Percentiles rank a stretch among this genome's conserved stretches.
phyloP scores from a whole-genome alignment of 1,140 invertebrate genomes.

The Pseudomyrmex sp. region DNA sequence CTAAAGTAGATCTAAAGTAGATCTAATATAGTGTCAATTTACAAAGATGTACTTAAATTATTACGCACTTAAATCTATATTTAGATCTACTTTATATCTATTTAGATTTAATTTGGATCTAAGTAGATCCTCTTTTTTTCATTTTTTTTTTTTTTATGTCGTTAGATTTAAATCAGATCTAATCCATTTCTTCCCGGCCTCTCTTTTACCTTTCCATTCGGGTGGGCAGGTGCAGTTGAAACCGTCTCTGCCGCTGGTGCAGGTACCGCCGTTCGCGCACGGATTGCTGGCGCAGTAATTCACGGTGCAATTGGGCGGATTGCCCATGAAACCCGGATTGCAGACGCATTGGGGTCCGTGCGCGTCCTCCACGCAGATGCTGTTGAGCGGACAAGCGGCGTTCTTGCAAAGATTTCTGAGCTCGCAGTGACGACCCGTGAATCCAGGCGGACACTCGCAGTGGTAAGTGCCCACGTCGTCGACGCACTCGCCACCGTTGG shows the following conservation, averaged over 20 bases:
- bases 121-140: no score
- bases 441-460: slow-evolving; percentile 87
- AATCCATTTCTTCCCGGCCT: not conserved
- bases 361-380: slow-evolving; percentile 85
- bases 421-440: slow-evolving; percentile 87
- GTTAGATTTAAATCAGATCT: no score
- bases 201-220: slow-evolving; percentile 88
- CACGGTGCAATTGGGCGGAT: slow-evolving; percentile 88
- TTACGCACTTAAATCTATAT: no score
- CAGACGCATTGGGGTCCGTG: slow-evolving; percentile 88
- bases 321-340: slow-evolving; percentile 90
- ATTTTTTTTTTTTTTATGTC: no score
- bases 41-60: no score
- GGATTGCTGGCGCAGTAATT: slow-evolving; percentile 87
- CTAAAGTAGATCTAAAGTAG: no score
- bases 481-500: slow-evolving; percentile 88
- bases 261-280: slow-evolving; percentile 88
- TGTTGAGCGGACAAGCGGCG: slow-evolving; percentile 85
- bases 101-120: no score
- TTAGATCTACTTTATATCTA: no score
- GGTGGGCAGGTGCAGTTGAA: slow-evolving; percentile 90
- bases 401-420: slow-evolving; percentile 83
- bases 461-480: slow-evolving; percentile 86
- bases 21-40: no score
- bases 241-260: slow-evolving; percentile 84